These are phyloP conservation scores for Ophioderma brevispina DNA, from an alignment of 35 echinoderm and acorn worm species.

Conservation along the genomic window DNA sequence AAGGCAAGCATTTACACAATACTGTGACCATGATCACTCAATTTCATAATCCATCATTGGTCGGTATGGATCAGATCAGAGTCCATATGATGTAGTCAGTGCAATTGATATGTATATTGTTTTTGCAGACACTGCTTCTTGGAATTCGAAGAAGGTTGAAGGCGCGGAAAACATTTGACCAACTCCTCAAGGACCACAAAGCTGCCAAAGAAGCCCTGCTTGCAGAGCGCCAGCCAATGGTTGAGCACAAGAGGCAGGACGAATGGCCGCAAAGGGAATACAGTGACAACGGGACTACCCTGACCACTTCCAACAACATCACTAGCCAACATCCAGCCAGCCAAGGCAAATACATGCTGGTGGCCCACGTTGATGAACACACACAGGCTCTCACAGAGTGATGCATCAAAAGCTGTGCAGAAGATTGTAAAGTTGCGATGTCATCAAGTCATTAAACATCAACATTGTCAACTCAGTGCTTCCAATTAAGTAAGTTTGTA, in stretches of 20 bases:
- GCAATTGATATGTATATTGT: too few relatives aligned
- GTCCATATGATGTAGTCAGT: too few relatives aligned
- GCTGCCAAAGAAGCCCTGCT: slow-evolving; percentile 59
- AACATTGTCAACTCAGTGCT: slow-evolving; percentile 42
- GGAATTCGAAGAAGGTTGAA: slow-evolving; percentile 77
- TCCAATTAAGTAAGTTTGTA: slow-evolving; percentile 26
- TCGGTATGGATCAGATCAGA: too few relatives aligned
- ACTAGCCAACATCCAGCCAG: not conserved
- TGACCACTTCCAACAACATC: not conserved
- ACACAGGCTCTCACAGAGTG: not conserved
- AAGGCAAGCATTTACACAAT: too few relatives aligned
- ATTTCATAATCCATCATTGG: too few relatives aligned
- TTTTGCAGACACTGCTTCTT: slow-evolving; percentile 89
- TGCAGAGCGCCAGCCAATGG: slow-evolving; percentile 10
- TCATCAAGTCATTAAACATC: not conserved
- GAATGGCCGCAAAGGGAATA: not conserved
- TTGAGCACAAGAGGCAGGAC: not conserved
- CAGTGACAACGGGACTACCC: not conserved
- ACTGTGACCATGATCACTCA: too few relatives aligned
- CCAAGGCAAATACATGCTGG: not conserved
- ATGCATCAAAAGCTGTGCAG: not conserved
- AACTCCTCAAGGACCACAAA: slow-evolving; percentile 89
- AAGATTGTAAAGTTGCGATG: not conserved
- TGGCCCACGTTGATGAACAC: slow-evolving; percentile 5
- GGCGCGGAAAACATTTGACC: slow-evolving; percentile 80